These are phyloP conservation scores for Zapus hudsonius DNA, from an alignment of 2,113 vertebrate genomes.

Conservation along the genomic window DNA sequence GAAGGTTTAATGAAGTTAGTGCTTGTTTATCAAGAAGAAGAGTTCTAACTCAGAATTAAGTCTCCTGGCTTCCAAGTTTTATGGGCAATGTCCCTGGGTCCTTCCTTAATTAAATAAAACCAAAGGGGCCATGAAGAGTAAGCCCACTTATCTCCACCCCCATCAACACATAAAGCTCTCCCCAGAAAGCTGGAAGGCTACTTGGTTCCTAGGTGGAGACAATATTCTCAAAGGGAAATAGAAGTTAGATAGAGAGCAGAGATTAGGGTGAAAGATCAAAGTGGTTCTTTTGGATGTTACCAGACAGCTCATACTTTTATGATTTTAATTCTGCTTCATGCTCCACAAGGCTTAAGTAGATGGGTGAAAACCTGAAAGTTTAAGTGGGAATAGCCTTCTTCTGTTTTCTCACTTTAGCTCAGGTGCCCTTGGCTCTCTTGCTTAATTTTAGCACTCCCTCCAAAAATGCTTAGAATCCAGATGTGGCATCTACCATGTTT, in stretches of 20 bases:
- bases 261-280: background rate
- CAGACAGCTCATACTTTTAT: background rate
- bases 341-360: background rate
- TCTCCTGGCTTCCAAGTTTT: background rate
- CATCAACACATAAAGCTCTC: background rate
- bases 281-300: background rate
- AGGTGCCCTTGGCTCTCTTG: background rate
- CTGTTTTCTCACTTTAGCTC: conserved; percentile 12
- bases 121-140: background rate
- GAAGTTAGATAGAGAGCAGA: background rate
- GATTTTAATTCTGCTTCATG: conserved; percentile 34
- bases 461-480: background rate
- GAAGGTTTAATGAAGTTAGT: background rate
- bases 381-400: background rate
- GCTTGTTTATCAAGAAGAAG: background rate
- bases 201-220: background rate
- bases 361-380: background rate
- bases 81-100: background rate
- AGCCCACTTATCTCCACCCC: background rate
- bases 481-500: background rate
- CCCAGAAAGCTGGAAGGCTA: background rate
- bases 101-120: background rate
- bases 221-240: background rate
- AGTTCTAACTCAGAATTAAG: conserved; percentile 6
- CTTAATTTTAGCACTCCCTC: background rate